These are phyloP conservation scores for Acanthococcus lagerstroemiae DNA, from an alignment of 2,888 invertebrate species.

Conservation along the genomic window DNA sequence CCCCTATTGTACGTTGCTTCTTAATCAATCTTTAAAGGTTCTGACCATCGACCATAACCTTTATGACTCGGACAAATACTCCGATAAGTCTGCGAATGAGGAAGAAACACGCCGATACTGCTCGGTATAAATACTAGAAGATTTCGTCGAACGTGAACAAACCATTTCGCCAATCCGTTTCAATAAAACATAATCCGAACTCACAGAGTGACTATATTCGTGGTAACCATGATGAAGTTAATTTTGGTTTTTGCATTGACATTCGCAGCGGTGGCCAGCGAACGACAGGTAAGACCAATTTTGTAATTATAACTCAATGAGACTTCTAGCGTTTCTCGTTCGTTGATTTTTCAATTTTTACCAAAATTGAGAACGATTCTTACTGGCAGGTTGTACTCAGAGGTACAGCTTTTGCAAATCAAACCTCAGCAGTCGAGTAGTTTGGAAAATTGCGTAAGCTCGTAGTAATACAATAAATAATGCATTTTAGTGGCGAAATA, in stretches of 20 bases:
- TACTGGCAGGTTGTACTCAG: no score
- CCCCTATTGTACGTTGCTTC: slow-evolving; percentile 14
- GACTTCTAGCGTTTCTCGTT: neutral
- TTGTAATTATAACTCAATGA: no score
- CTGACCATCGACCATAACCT: slow-evolving; percentile 29
- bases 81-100: slow-evolving; percentile 10
- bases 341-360: neutral
- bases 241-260: neutral
- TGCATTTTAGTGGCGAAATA: no score
- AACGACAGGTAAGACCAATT: neutral
- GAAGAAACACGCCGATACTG: neutral
- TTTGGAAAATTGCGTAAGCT: no score
- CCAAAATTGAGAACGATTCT: no score
- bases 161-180: neutral
- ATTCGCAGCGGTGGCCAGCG: neutral
- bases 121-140: neutral
- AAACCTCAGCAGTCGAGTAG: no score
- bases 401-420: no score
- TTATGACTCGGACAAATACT: slow-evolving; percentile 13
- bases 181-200: slow-evolving; percentile 8
- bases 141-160: neutral
- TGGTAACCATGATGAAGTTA: neutral
- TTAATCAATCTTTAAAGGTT: slow-evolving; percentile 22
- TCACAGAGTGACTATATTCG: no score
- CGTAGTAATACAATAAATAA: no score